Evolutionary conservation across 2,888 invertebrate genomes (phyloP), one percentile per base, ranked within the genome.

Genomic region (Caenorhabditis afra): DNA sequence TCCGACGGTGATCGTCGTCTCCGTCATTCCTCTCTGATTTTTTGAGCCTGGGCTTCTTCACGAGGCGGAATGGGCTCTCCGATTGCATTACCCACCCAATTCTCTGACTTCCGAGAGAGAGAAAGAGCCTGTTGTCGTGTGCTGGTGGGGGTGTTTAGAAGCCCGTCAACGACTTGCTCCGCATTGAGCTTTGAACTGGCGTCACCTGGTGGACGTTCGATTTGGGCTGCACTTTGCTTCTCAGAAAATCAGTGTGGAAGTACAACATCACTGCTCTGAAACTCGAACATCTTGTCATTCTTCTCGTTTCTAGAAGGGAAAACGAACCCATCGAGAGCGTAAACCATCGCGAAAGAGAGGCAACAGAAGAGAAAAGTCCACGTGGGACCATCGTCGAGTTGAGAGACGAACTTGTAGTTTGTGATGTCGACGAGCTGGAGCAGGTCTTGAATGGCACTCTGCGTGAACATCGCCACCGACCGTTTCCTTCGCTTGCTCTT

Each of bases 391-490:
- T 74, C 66, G 8, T n/a, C n/a, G n/a, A 65, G 12, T n/a, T 52
- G 29, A 23, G 35, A 66, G 12, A 66, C 18, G 0, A 58, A 12
- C 7, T 52, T 58, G 16, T 22, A 65, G 52, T 66, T 74, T 8
- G 61, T 37, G 52, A 66, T 67, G 39, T 67, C 67, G 20, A 75
- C 55, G 3, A 61, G 18, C 18, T 75, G 75, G 4, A 75, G 61
- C 11, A 53, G 39, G 37, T 67, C 67, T 67, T 75, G 75, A 12
- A 67, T 66, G 12, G 61, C 67, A 57, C 55, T 75, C 35, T 75
- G 75, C 7, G 49, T 49, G 50, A 73, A 73, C 49, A 39, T 64
- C 7, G 50, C n/a, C 23, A 73, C 2, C 71, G 57, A 64, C 39
- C 20, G 23, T 1, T 64, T 64, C 3, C 71, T 18, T 58, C 71